phyloP scores from a whole-genome alignment of 1,140 invertebrate species.

The Papilio glaucus region DNA sequence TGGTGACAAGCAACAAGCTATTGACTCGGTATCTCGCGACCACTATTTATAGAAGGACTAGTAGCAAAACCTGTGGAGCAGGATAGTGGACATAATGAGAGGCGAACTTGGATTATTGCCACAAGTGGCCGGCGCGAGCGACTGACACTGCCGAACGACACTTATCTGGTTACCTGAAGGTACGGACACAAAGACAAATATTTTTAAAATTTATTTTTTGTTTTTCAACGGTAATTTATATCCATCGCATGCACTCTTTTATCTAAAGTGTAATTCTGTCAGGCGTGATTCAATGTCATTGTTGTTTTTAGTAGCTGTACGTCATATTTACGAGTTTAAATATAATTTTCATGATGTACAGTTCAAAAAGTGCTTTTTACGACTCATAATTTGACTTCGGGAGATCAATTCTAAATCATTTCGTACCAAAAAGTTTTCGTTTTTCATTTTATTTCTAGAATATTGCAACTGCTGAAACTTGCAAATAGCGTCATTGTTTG shows the following conservation, averaged over 20 bases:
- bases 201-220: constrained; percentile 51
- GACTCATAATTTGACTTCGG: neutral
- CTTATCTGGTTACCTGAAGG: constrained; percentile 55
- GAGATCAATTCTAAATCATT: neutral
- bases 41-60: constrained; percentile 77
- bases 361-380: neutral
- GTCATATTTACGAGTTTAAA: constrained; percentile 2
- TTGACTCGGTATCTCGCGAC: constrained; percentile 42
- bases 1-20: constrained; percentile 42
- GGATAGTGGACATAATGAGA: constrained; percentile 73
- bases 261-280: constrained; percentile 45
- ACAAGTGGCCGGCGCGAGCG: constrained; percentile 58
- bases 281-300: constrained; percentile 33
- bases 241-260: constrained; percentile 44
- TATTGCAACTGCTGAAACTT: neutral
- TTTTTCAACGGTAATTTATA: constrained; percentile 50
- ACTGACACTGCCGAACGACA: constrained; percentile 49
- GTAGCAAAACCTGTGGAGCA: constrained; percentile 75
- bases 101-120: constrained; percentile 67
- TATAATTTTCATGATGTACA: constrained; percentile 24
- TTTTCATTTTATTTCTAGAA: neutral
- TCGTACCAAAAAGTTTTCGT: neutral
- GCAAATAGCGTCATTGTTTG: too few relatives aligned
- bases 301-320: constrained; percentile 27
- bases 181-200: constrained; percentile 50